Conservation (phyloP, 2,113 vertebrate genomes). For the Euleptes europaea region DNA sequence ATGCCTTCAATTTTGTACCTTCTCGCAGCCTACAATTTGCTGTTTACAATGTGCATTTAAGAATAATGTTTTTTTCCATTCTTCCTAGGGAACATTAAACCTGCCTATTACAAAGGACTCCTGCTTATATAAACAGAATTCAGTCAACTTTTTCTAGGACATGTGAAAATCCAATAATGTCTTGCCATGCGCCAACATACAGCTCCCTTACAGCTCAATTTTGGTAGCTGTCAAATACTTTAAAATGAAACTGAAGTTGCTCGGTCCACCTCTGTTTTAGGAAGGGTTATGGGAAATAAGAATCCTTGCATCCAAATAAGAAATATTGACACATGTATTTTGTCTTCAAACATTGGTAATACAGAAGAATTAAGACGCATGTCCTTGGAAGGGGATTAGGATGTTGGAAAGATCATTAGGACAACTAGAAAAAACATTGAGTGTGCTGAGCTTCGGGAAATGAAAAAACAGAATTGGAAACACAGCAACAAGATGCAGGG, state of each 20-base stretch:
- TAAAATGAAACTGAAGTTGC: background rate
- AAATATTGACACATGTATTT: background rate
- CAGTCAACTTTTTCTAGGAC: slow-evolving; percentile 51
- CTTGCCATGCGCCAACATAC: slow-evolving; percentile 9
- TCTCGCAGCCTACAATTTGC: slow-evolving; percentile 42
- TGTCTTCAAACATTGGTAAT: background rate
- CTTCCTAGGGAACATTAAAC: slow-evolving; percentile 36
- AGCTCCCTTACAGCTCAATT: background rate
- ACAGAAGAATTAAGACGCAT: background rate
- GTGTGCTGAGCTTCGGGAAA: background rate
- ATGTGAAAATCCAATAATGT: slow-evolving; percentile 20
- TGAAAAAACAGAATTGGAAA: background rate
- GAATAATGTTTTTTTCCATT: slow-evolving; percentile 23
- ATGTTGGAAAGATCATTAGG: background rate
- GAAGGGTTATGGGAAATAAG: background rate
- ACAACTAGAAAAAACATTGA: background rate
- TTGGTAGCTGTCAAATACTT: background rate
- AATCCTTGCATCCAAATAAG: background rate
- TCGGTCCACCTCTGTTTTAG: background rate
- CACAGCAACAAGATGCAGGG: background rate
- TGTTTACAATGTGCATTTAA: slow-evolving; percentile 52
- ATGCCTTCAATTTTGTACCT: slow-evolving; percentile 44
- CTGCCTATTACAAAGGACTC: slow-evolving; percentile 41
- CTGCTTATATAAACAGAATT: slow-evolving; percentile 42
- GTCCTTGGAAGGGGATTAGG: background rate